phyloP scores from a whole-genome alignment of 2,113 vertebrate genomes.

The Hoplias malabaricus region DNA sequence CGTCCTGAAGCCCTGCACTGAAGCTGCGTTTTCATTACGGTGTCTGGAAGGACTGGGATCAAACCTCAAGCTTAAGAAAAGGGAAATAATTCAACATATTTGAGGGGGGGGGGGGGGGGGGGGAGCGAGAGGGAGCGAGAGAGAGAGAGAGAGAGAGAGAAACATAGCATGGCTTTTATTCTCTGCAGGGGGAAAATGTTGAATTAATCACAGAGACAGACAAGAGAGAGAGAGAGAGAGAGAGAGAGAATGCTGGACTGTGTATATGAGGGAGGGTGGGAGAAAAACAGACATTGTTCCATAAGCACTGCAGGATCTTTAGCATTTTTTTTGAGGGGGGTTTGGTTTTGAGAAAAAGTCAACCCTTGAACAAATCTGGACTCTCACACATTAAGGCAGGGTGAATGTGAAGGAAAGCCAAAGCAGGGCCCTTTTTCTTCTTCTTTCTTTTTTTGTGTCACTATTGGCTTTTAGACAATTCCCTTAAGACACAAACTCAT shows the following conservation, averaged over 20 bases:
- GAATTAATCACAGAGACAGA: slow-evolving; percentile 32
- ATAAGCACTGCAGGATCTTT: slow-evolving; percentile 48
- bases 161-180: slow-evolving; percentile 14
- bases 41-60: slow-evolving; percentile 8
- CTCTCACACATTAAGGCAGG: slow-evolving; percentile 62
- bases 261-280: neutral
- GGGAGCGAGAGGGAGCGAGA: neutral
- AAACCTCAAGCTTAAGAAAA: neutral
- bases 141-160: neutral
- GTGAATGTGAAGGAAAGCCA: slow-evolving; percentile 65
- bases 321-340: slow-evolving; percentile 37
- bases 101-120: neutral
- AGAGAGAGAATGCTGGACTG: neutral
- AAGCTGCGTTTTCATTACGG: neutral
- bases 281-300: slow-evolving; percentile 36
- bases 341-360: slow-evolving; percentile 65
- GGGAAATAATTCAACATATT: neutral
- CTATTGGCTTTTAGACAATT: slow-evolving; percentile 72
- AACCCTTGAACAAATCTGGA: slow-evolving; percentile 76
- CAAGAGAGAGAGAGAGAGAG: slow-evolving; percentile 14
- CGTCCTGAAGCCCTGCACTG: neutral
- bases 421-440: slow-evolving; percentile 72
- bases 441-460: too few species aligned
- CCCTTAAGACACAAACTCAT: slow-evolving; percentile 73
- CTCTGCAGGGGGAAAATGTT: slow-evolving; percentile 31